Conservation (phyloP, 1,140 invertebrate genomes). For the Cydia strobilella region DNA sequence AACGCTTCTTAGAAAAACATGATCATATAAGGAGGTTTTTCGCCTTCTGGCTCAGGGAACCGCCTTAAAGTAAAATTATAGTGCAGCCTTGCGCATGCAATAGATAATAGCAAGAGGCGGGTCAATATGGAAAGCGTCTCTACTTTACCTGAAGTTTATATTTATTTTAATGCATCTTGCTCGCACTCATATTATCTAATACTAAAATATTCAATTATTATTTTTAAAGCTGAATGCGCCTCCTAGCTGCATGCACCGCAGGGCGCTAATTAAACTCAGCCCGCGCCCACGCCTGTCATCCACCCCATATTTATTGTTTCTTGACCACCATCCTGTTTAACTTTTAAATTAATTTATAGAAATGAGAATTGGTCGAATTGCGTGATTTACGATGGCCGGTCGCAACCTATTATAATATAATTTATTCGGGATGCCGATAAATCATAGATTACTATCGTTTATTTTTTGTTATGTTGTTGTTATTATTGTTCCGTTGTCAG, state of each 20-base stretch:
- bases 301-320: constrained; percentile 16
- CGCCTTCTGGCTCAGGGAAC: too few species aligned
- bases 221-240: background rate
- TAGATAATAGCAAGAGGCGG: too few species aligned
- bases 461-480: background rate
- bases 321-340: constrained; percentile 29
- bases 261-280: constrained; percentile 17
- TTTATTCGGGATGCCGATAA: background rate
- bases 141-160: too few species aligned
- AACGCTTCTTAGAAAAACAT: too few species aligned
- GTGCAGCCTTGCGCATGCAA: too few species aligned
- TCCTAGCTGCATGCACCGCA: constrained; percentile 4
- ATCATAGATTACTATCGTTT: constrained; percentile 10
- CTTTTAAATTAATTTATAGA: constrained; percentile 33
- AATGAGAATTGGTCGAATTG: constrained; percentile 26
- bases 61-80: too few species aligned
- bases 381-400: constrained; percentile 12
- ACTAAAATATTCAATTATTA: background rate
- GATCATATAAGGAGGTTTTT: too few species aligned
- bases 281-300: constrained; percentile 3
- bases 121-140: too few species aligned
- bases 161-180: background rate
- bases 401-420: constrained; percentile 5
- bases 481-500: background rate
- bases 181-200: background rate